Conservation (phyloP, 2,888 invertebrate species). For the Eledona agricola region DNA sequence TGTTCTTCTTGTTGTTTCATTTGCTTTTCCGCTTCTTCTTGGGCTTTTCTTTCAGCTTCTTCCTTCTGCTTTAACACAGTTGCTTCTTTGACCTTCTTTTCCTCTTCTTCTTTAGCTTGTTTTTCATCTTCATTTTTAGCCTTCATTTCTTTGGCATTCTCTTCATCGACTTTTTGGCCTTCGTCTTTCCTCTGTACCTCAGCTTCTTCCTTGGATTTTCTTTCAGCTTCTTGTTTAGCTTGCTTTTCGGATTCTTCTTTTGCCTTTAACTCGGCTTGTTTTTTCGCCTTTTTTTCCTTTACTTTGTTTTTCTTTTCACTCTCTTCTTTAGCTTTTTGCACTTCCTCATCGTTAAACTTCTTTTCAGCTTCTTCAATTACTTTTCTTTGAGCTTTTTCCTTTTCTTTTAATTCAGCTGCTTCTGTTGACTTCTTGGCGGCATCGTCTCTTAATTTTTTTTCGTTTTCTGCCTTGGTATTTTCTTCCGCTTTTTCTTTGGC, state of each 20-base stretch:
- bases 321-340: slow-evolving; percentile 39
- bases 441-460: slow-evolving; percentile 36
- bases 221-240: slow-evolving; percentile 27
- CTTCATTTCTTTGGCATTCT: too few relatives aligned
- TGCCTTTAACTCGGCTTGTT: slow-evolving; percentile 33
- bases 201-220: slow-evolving; percentile 26
- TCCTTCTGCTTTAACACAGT: too few relatives aligned
- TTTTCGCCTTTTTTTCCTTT: slow-evolving; percentile 38
- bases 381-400: slow-evolving; percentile 37
- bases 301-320: slow-evolving; percentile 42
- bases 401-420: slow-evolving; percentile 34
- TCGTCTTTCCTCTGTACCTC: slow-evolving; percentile 21
- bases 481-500: slow-evolving; percentile 37
- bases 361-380: slow-evolving; percentile 37
- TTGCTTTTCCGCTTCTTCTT: slow-evolving; percentile 35
- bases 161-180: too few relatives aligned
- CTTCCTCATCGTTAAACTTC: too few relatives aligned
- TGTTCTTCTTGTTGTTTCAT: slow-evolving; percentile 40
- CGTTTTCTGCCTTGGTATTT: too few relatives aligned
- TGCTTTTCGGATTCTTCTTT: slow-evolving; percentile 36
- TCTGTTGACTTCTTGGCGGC: slow-evolving; percentile 31
- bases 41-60: slow-evolving; percentile 34
- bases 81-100: slow-evolving; percentile 37
- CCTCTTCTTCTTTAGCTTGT: slow-evolving; percentile 40
- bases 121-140: slow-evolving; percentile 51